Base-by-base conservation (phyloP, 2,113 vertebrate species). In the Trachemys scripta region DNA sequence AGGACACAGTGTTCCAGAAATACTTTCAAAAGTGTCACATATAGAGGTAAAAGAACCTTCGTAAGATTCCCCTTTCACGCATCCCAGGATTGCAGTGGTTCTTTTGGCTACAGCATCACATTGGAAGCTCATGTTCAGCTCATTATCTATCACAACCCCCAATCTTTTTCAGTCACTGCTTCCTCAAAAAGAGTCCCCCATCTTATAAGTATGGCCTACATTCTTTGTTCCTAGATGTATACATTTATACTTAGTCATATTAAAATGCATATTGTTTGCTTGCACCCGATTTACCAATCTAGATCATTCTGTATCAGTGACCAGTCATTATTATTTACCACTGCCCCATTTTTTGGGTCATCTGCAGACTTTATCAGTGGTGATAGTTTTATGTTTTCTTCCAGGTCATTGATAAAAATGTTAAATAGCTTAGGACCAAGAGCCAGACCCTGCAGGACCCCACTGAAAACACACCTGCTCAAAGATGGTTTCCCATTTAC, bases 251-350 rank as follows among this genome's bases (percentile, higher is more conserved):
- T 65, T 31, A 88, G 25, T 47, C 1, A 0, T 16, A 50, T 45
- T 12, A n/a, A 90, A 80, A 49, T 5, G 24, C 20, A 0, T 0
- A 11, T 1, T 62, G 10, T 42, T 89, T 16, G 76, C 75, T 38
- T 81, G 7, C 5, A 59, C 10, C 6, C 14, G 10, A 35, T 59
- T 2, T 83, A 62, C 31, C 78, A 82, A 22, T 2, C 65, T 8
- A 3, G 31, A 4, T 11, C 50, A 20, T 10, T 13, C 42, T 35
- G 8, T 51, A 56, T 29, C 57, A 59, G 57, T 59, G 57, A 56
- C 16, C 72, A 0, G 0, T 49, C 79, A 47, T n/a, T 53, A 35
- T 42, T 6, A 24, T 14, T 57, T 59, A 87, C 4, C 0, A 0
- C 5, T 24, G 29, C 13, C 51, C 11, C 14, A 5, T 5, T 13